Conservation (phyloP, 2,888 invertebrate species). For the Ornithoptera priamus region DNA sequence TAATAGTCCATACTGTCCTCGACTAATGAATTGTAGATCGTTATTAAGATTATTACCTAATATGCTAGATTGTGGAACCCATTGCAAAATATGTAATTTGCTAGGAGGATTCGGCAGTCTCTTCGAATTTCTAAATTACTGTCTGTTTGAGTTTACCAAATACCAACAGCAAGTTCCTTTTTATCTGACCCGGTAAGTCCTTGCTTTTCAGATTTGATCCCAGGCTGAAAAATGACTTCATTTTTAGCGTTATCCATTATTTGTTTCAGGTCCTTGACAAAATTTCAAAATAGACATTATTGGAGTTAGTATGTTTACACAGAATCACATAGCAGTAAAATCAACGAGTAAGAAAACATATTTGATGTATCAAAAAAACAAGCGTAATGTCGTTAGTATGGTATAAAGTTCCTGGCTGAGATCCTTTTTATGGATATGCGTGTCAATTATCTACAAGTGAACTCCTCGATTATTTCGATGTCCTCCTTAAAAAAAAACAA, state of each 20-base stretch:
- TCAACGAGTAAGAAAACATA: too few species aligned
- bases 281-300: background rate
- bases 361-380: too few species aligned
- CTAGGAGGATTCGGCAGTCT: slow-evolving; percentile 48
- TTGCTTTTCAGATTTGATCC: slow-evolving; percentile 55
- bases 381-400: too few species aligned
- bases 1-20: background rate
- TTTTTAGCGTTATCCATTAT: slow-evolving; percentile 52
- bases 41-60: slow-evolving; percentile 34
- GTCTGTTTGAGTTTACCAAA: slow-evolving; percentile 57
- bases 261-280: slow-evolving; percentile 47
- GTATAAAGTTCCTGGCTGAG: too few species aligned
- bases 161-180: slow-evolving; percentile 44
- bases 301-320: background rate
- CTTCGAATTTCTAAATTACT: slow-evolving; percentile 65
- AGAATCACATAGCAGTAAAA: background rate
- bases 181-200: slow-evolving; percentile 44
- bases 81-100: slow-evolving; percentile 64
- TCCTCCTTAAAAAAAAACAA: too few species aligned
- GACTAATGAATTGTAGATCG: background rate
- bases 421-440: too few species aligned
- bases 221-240: slow-evolving; percentile 64
- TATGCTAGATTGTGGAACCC: slow-evolving; percentile 63
- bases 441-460: too few species aligned
- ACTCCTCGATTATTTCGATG: too few species aligned